These are phyloP conservation scores for Pogona vitticeps DNA, from an alignment of 2,113 vertebrate species.

Conservation along the genomic window DNA sequence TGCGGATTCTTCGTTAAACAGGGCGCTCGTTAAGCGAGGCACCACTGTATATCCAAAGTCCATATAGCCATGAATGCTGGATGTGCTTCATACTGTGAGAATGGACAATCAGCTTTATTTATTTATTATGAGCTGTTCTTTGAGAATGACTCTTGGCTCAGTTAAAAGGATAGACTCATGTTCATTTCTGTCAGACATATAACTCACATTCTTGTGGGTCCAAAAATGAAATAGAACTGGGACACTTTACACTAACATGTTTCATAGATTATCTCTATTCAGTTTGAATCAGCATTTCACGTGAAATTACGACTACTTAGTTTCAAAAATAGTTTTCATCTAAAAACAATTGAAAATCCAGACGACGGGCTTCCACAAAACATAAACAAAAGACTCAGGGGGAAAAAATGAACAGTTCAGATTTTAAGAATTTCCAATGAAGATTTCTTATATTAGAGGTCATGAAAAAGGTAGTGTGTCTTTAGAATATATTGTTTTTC, in stretches of 20 bases:
- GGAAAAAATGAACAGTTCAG: conserved; percentile 63
- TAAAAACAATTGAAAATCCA: conserved; percentile 37
- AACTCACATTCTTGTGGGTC: background rate
- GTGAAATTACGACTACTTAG: background rate
- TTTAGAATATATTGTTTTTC: conserved; percentile 44
- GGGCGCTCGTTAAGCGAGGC: no score
- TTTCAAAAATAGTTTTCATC: background rate
- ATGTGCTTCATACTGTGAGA: background rate
- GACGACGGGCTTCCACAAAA: background rate
- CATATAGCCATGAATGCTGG: background rate
- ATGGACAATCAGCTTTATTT: background rate
- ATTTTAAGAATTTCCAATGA: conserved; percentile 56
- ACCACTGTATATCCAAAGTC: background rate
- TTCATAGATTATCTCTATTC: background rate
- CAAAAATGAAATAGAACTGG: background rate
- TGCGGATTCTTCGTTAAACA: no score
- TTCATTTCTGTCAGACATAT: background rate
- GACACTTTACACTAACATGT: background rate
- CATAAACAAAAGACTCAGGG: conserved; percentile 51
- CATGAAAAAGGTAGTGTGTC: conserved; percentile 51
- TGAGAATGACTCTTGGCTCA: background rate
- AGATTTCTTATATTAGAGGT: conserved; percentile 59
- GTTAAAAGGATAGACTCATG: background rate
- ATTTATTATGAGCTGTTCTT: background rate
- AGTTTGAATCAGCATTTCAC: conserved; percentile 14